Evolutionary conservation across 2,113 vertebrate genomes (phyloP).

Genomic region (Eurypyga helias): DNA sequence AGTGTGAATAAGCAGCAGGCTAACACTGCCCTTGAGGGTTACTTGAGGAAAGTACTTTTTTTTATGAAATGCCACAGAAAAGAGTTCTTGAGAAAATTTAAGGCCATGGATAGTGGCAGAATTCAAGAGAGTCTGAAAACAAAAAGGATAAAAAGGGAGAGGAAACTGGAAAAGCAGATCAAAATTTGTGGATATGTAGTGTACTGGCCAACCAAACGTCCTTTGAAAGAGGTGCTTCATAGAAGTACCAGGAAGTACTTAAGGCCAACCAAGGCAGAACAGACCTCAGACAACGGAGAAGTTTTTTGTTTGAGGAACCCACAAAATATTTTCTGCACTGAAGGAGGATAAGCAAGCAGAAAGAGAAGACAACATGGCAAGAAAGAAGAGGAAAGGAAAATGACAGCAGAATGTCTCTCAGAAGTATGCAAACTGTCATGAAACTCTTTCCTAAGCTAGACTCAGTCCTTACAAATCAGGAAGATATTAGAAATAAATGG

Average conservation of each 20-base stretch:
- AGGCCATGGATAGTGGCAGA: neutral
- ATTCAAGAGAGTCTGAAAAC: neutral
- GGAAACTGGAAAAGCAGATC: neutral
- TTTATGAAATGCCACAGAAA: neutral
- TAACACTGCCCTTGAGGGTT: neutral
- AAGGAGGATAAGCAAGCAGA: neutral
- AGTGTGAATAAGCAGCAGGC: neutral
- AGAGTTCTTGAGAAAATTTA: neutral
- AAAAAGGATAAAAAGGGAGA: neutral
- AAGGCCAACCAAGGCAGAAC: neutral
- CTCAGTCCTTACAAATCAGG: neutral
- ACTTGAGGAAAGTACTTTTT: neutral
- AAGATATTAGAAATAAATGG: neutral
- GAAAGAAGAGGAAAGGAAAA: neutral
- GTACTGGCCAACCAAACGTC: neutral
- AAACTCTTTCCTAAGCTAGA: neutral
- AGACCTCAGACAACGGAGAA: neutral
- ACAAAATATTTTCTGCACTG: neutral
- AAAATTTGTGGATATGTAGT: neutral
- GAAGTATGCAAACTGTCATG: neutral
- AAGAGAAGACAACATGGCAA: neutral
- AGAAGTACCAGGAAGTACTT: neutral
- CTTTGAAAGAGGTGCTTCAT: neutral
- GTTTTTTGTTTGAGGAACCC: neutral
- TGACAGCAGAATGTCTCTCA: neutral